Evolutionary conservation across 2,797 vertebrate species (phyloP), one percentile per base, ranked within the genome.

Genomic region (Periparus ater): DNA sequence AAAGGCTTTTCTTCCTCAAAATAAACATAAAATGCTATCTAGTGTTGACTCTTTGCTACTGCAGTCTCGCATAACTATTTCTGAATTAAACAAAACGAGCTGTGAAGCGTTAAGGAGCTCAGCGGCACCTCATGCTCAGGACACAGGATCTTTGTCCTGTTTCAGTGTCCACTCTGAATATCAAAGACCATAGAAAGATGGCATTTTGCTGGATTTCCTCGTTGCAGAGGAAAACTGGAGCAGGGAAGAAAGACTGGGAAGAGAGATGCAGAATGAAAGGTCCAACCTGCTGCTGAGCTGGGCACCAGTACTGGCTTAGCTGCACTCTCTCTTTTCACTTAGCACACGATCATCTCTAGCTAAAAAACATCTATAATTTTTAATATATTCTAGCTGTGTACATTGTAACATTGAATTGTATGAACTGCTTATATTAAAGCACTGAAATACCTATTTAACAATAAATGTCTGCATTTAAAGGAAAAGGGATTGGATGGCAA

Each of bases 1-100:
- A 95, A 91, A 91, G 72, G 48, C 17, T 81, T 93, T 92, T 84
- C 51, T 40, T 83, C 70, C 81, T 91, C 78, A 81, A 92, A 92
- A 91, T 54, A 95, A 95, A 95, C 71, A 85, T 71, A 65, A 96
- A 91, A 93, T 96, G 97, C 96, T 93, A 97, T 94, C 97, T 96
- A 97, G 95, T 92, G 97, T 95, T 90, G 81, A 89, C 50, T 97
- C 51, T 92, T 88, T 65, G 96, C 85, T 91, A 97, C 85, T 96
- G 92, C 96, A 96, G 73, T 45, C 85, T 95, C 20, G 0, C 36
- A 2, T 25, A 79, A 40, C 51, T 60, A 29, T 40, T 70, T 67
- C 73, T 47, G 78, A 86, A 87, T 77, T 60, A 42, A 72, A 53
- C 54, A 55, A 81, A 74, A 63, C 0, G 1, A 58, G 62, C 75